Evolutionary conservation across 2,113 vertebrate genomes (phyloP), one percentile per base, ranked within the genome.

Genomic region (Campylomormyrus numenius): DNA sequence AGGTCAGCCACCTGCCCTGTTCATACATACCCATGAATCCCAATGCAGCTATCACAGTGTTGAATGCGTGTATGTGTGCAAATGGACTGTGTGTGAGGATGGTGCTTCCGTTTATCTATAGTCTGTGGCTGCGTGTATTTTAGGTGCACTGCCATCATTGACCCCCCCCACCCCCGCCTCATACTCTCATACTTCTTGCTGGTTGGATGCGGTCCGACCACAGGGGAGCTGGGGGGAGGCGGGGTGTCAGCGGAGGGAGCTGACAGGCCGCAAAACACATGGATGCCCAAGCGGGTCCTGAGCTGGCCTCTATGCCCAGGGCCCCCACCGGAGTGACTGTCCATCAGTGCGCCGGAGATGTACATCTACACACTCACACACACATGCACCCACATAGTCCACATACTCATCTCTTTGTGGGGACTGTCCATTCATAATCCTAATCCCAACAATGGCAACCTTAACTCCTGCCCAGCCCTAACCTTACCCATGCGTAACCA

Each of bases 191-290:
- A 77, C 31, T 7, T 74, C 10, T 35, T 39, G 3, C 66, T 74
- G 27, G 58, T 62, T n/a, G 58, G 58, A 62, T n/a, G 21, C 2
- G 24, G 58, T 62, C 8, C 7, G n/a, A 66, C 31, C 27, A 35
- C 27, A 27, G 31, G 66, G 70, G 5, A 39, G 27, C 31, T 39
- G 3, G 11, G 15, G 31, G 70, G 27, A 17, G 70, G 70, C 4
- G 1, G 31, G 35, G 74, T 89, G 31, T 31, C 49, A n/a, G 35
- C 35, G 31, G 52, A 27, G 45, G 49, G 11, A 46, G 48, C 31
- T 88, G 90, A 88, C 86, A 85, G 31, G 8, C 84, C 66, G 56
- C 45, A 58, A 56, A 87, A 50, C 84, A 87, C 66, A 62, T 87
- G 85, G n/a, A 90, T 53, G n/a, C 46, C 83, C 66, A 49, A 70